phyloP scores from a whole-genome alignment of 1,140 invertebrate species.

The Heliconius eleuchia region DNA sequence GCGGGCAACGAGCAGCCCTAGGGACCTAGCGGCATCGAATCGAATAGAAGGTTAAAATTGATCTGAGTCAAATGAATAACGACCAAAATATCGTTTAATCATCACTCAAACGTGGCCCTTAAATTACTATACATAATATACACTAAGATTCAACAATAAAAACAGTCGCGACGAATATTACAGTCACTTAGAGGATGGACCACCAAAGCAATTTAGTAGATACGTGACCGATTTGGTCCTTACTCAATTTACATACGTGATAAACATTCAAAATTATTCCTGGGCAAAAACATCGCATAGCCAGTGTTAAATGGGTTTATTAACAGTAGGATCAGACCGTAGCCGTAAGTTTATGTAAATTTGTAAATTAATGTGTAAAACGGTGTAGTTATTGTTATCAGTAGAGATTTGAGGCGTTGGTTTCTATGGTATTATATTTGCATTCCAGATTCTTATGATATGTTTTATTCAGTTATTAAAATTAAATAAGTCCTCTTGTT shows the following conservation, averaged over 20 bases:
- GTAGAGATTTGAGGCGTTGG: slow-evolving; percentile 45
- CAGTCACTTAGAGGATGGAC: slow-evolving; percentile 58
- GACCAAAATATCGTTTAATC: slow-evolving; percentile 46
- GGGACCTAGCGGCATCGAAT: slow-evolving; percentile 73
- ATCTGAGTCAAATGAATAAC: slow-evolving; percentile 63
- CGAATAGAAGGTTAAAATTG: slow-evolving; percentile 78
- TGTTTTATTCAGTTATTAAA: not conserved
- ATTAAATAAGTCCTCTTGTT: not conserved
- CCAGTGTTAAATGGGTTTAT: slow-evolving; percentile 63
- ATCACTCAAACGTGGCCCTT: slow-evolving; percentile 56
- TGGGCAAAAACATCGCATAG: slow-evolving; percentile 51
- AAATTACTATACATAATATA: slow-evolving; percentile 34
- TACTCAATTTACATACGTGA: slow-evolving; percentile 57
- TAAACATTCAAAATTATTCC: slow-evolving; percentile 65
- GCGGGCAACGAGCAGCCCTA: slow-evolving; percentile 62
- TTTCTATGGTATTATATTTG: slow-evolving; percentile 49
- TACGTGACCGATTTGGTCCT: slow-evolving; percentile 51
- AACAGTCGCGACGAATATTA: slow-evolving; percentile 45
- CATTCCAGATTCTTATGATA: not conserved
- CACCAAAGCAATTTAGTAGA: slow-evolving; percentile 61
- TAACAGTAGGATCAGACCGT: slow-evolving; percentile 57
- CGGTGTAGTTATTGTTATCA: slow-evolving; percentile 52
- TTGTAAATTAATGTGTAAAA: slow-evolving; percentile 58
- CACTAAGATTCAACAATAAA: slow-evolving; percentile 42
- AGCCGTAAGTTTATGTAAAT: slow-evolving; percentile 61